These are phyloP conservation scores for Ormyrus nitidulus DNA, from an alignment of 2,888 invertebrate species.

Conservation along the genomic window DNA sequence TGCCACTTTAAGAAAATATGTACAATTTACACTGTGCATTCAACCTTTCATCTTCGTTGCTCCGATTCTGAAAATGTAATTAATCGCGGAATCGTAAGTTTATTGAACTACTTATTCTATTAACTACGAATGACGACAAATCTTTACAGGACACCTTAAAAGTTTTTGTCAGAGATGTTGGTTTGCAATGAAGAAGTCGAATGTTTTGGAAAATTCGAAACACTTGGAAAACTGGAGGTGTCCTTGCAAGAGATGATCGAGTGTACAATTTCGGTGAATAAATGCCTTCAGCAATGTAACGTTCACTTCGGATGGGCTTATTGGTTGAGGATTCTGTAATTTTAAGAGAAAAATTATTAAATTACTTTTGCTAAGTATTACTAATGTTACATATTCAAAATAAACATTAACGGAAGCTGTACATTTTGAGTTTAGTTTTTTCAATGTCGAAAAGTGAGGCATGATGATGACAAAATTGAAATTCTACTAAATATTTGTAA, in stretches of 20 bases:
- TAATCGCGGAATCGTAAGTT: background rate
- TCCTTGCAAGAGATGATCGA: background rate
- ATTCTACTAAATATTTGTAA: no score
- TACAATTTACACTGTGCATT: background rate
- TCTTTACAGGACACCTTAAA: no score
- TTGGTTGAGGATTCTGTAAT: background rate
- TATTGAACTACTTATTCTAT: no score
- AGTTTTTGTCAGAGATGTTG: background rate
- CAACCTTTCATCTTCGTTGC: background rate
- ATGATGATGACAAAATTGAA: no score
- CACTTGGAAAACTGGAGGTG: background rate
- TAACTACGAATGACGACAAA: no score
- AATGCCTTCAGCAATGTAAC: background rate
- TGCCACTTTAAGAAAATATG: background rate
- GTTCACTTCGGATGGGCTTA: background rate
- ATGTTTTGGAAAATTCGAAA: background rate
- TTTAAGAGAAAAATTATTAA: background rate
- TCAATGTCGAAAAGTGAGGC: no score
- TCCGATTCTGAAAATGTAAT: no score
- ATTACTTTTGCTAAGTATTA: background rate
- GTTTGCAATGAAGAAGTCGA: background rate
- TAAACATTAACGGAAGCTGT: background rate
- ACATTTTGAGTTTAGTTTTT: background rate
- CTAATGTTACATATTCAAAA: background rate
- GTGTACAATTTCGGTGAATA: conserved; percentile 4